A percentile compares a stretch with the other conserved stretches of the same genome.
These are phyloP conservation scores for Catagonus wagneri DNA, from an alignment of 2,113 vertebrate genomes.

Conservation along the genomic window DNA sequence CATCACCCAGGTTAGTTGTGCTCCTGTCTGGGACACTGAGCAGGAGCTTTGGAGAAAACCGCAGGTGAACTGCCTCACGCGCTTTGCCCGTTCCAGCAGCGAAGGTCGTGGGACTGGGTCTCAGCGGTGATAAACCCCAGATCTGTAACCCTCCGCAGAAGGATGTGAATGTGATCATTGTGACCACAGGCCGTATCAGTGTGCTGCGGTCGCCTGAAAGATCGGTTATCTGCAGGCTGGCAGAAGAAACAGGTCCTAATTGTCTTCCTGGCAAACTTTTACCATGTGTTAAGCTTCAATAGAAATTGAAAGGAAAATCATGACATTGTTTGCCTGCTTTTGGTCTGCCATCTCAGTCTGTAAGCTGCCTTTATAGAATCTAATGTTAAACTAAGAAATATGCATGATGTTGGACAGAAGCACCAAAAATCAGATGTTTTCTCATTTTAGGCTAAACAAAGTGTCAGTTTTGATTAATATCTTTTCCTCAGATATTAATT, in stretches of 20 bases:
- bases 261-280: constrained; percentile 36
- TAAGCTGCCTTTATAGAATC: too few relatives aligned
- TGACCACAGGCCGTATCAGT: background rate
- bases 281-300: background rate
- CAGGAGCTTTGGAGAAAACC: background rate
- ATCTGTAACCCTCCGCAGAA: background rate
- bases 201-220: background rate
- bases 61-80: background rate
- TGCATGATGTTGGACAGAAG: background rate
- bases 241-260: constrained; percentile 12
- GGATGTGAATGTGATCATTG: background rate
- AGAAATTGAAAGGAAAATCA: constrained; percentile 53
- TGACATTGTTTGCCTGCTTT: background rate
- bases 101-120: background rate
- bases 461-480: constrained; percentile 4
- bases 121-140: background rate
- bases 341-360: background rate
- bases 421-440: background rate
- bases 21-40: background rate
- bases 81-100: background rate
- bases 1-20: constrained; percentile 94
- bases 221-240: background rate
- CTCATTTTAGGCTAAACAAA: background rate
- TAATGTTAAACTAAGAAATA: too few relatives aligned
- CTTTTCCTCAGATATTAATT: background rate